Percentiles rank a stretch among this genome's conserved stretches.
Conservation (phyloP, 2,888 invertebrate genomes). For the Cylloceria caligata region DNA sequence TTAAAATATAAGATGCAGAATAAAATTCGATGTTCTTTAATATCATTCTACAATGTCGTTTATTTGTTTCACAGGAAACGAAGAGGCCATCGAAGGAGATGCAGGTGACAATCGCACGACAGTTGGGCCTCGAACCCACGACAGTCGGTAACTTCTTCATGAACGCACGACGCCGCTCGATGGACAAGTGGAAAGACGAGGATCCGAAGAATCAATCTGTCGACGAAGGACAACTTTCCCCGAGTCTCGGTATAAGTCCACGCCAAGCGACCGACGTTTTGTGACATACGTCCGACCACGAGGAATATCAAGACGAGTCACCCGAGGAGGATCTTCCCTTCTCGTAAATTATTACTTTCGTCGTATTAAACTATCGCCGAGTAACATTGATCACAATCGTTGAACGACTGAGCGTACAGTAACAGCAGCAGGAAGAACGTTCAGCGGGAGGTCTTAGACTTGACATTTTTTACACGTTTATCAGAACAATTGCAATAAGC, state of each 20-base stretch:
- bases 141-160: conserved; percentile 99
- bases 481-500: conserved; percentile 47
- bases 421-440: conserved; percentile 7
- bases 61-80: conserved; percentile 91
- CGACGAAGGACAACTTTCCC: conserved; percentile 84
- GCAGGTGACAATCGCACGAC: conserved; percentile 99
- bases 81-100: conserved; percentile 99
- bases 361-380: conserved; percentile 35
- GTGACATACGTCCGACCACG: conserved; percentile 85
- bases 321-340: conserved; percentile 83
- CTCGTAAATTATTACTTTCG: conserved; percentile 78
- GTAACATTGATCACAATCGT: conserved; percentile 29
- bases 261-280: conserved; percentile 83
- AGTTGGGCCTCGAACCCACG: conserved; percentile 97
- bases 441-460: conserved; percentile 55
- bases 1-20: too few species aligned
- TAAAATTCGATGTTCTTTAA: neutral
- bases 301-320: conserved; percentile 84
- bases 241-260: conserved; percentile 83
- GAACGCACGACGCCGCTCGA: conserved; percentile 99
- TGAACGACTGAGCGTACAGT: conserved; percentile 23
- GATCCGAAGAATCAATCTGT: conserved; percentile 88
- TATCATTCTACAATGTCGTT: conserved; percentile 3
- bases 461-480: conserved; percentile 69
- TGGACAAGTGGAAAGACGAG: conserved; percentile 99